These are phyloP conservation scores for Drosophila conformis DNA, from an alignment of 2,888 invertebrate genomes.

Conservation along the genomic window DNA sequence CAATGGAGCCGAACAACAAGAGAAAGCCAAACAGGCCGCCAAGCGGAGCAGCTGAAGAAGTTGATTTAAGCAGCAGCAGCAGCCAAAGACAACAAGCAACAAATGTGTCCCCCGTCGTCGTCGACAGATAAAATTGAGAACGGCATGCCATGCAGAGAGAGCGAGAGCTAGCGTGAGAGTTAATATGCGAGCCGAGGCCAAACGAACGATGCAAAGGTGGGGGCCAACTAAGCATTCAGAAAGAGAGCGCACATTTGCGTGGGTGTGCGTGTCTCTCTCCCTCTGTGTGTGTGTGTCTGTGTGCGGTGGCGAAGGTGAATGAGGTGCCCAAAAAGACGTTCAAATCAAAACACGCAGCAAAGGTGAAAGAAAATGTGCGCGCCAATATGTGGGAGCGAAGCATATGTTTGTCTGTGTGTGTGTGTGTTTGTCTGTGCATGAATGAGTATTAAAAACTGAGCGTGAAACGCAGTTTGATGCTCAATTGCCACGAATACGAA, in stretches of 20 bases:
- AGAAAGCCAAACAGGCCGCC: slow-evolving; percentile 57
- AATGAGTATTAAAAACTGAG: slow-evolving; percentile 68
- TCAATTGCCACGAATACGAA: slow-evolving; percentile 71
- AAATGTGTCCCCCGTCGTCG: slow-evolving; percentile 45
- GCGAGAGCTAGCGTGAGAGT: slow-evolving; percentile 15
- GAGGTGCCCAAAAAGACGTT: slow-evolving; percentile 51
- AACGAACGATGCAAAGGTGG: slow-evolving; percentile 35
- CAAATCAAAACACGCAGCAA: slow-evolving; percentile 75
- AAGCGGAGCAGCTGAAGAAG: slow-evolving; percentile 48
- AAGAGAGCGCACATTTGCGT: slow-evolving; percentile 56
- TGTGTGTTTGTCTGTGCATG: slow-evolving; percentile 32
- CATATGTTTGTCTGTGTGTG: slow-evolving; percentile 1
- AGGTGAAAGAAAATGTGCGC: slow-evolving; percentile 80
- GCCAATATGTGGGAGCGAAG: slow-evolving; percentile 66
- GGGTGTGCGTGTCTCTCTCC: slow-evolving; percentile 49
- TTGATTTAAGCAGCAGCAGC: slow-evolving; percentile 29
- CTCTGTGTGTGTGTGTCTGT: slow-evolving; percentile 2
- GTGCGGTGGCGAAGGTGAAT: slow-evolving; percentile 35
- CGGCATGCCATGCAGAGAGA: slow-evolving; percentile 5
- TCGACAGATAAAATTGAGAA: slow-evolving; percentile 25
- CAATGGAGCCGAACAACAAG: slow-evolving; percentile 50
- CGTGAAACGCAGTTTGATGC: slow-evolving; percentile 65
- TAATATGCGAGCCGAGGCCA: slow-evolving; percentile 19
- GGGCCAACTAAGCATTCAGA: slow-evolving; percentile 37
- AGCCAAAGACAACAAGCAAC: slow-evolving; percentile 61